phyloP scores from a whole-genome alignment of 2,888 invertebrate genomes.

The Hermodice carunculata region DNA sequence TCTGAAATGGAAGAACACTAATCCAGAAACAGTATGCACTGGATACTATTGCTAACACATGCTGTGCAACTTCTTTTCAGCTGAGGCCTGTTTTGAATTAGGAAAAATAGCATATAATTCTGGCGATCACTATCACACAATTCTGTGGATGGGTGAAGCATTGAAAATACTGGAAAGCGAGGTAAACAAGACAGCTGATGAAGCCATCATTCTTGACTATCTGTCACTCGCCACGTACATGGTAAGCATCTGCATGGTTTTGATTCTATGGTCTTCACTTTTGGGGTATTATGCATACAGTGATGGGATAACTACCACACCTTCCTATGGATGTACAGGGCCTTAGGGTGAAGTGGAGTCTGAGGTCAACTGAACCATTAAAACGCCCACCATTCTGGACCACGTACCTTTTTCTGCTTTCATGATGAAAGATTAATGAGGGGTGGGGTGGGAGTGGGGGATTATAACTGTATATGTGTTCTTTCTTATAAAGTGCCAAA shows the following conservation, averaged over 20 bases:
- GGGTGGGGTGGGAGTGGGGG: too few species aligned
- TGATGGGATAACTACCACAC: slow-evolving; percentile 92
- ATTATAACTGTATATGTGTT: too few species aligned
- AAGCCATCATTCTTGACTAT: slow-evolving; percentile 96
- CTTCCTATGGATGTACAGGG: slow-evolving; percentile 95
- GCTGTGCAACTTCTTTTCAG: slow-evolving; percentile 71
- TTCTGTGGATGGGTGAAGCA: slow-evolving; percentile 96
- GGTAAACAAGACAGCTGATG: too few species aligned
- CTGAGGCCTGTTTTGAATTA: slow-evolving; percentile 95
- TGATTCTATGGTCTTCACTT: too few species aligned
- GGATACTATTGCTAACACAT: too few species aligned
- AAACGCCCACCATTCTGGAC: slow-evolving; percentile 24
- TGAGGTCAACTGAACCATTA: slow-evolving; percentile 65
- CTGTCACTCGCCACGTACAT: slow-evolving; percentile 91
- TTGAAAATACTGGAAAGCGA: too few species aligned
- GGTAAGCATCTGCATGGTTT: too few species aligned
- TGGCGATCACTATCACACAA: slow-evolving; percentile 92
- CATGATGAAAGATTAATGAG: too few species aligned
- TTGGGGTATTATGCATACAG: too few species aligned
- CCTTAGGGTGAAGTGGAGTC: slow-evolving; percentile 74
- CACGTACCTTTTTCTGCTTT: slow-evolving; percentile 33
- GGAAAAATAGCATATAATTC: slow-evolving; percentile 93
- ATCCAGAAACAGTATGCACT: too few species aligned
- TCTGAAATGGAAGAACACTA: too few species aligned
- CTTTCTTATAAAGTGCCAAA: too few species aligned